phyloP scores from a whole-genome alignment of 2,113 vertebrate species.

The Sylvia atricapilla region DNA sequence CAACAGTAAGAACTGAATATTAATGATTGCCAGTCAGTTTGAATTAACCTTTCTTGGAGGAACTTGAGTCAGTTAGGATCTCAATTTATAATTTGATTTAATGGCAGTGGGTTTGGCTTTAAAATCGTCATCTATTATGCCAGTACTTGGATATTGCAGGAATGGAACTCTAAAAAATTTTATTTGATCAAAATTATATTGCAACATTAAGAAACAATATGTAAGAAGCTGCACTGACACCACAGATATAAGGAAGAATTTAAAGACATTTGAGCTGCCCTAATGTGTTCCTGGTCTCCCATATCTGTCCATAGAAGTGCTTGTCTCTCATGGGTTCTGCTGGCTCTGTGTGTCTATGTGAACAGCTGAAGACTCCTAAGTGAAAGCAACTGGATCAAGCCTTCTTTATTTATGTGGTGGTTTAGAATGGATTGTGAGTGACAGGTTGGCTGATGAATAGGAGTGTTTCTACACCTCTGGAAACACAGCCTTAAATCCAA shows the following conservation, averaged over 20 bases:
- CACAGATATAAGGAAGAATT: neutral
- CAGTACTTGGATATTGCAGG: neutral
- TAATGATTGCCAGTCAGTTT: constrained; percentile 4
- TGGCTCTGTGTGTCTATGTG: rapidly evolving
- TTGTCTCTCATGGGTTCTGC: neutral
- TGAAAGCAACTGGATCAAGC: neutral
- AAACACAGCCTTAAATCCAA: no score
- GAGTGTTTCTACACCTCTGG: no score
- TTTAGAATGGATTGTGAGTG: no score
- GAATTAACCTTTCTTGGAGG: neutral
- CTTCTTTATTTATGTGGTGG: neutral
- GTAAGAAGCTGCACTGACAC: neutral
- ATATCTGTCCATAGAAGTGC: rapidly evolving
- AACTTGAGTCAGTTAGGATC: neutral
- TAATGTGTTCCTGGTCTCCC: neutral
- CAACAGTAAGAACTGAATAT: neutral
- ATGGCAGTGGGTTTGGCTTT: neutral
- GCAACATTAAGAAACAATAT: neutral
- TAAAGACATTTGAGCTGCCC: neutral
- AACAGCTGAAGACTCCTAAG: neutral
- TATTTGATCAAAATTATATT: neutral
- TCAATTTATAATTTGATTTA: neutral
- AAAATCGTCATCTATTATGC: neutral
- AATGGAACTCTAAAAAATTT: neutral
- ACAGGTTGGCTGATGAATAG: no score